phyloP scores from a whole-genome alignment of 1,140 invertebrate genomes.

The Papilio polyxenes region DNA sequence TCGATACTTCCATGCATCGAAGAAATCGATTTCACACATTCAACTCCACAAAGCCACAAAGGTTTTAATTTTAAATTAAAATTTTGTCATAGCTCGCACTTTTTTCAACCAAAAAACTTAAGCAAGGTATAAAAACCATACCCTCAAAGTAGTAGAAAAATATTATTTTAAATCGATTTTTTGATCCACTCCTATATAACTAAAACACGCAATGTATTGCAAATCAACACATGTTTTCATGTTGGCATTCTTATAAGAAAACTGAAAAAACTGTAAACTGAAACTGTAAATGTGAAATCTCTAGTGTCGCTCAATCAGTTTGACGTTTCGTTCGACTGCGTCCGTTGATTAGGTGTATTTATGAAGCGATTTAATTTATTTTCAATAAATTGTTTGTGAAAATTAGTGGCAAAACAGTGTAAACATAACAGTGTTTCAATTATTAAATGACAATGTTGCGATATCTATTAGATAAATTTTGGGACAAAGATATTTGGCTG shows the following conservation, averaged over 20 bases:
- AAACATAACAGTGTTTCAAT: slow-evolving; percentile 33
- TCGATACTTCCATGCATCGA: not conserved
- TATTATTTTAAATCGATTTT: not conserved
- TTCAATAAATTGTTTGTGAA: slow-evolving; percentile 36
- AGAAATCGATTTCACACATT: too few relatives aligned
- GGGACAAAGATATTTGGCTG: slow-evolving; percentile 92
- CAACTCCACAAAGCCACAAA: too few relatives aligned
- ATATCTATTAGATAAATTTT: slow-evolving; percentile 84
- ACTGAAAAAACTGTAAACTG: not conserved
- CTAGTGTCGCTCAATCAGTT: slow-evolving; percentile 44
- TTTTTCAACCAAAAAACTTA: not conserved
- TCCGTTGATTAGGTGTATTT: slow-evolving; percentile 54
- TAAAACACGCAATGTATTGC: not conserved
- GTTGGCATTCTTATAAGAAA: not conserved
- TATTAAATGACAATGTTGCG: slow-evolving; percentile 64
- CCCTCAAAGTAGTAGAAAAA: not conserved
- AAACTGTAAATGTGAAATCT: slow-evolving; percentile 41
- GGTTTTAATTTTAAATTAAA: too few relatives aligned
- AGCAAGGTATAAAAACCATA: not conserved
- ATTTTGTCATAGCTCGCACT: too few relatives aligned
- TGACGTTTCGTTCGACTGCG: slow-evolving; percentile 40
- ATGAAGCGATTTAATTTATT: slow-evolving; percentile 54
- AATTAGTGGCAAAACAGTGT: slow-evolving; percentile 41
- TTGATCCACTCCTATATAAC: not conserved
- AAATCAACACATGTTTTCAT: not conserved